Evolutionary conservation across 2,888 invertebrate genomes (phyloP).

Genomic region (Drosophila meridiana): DNA sequence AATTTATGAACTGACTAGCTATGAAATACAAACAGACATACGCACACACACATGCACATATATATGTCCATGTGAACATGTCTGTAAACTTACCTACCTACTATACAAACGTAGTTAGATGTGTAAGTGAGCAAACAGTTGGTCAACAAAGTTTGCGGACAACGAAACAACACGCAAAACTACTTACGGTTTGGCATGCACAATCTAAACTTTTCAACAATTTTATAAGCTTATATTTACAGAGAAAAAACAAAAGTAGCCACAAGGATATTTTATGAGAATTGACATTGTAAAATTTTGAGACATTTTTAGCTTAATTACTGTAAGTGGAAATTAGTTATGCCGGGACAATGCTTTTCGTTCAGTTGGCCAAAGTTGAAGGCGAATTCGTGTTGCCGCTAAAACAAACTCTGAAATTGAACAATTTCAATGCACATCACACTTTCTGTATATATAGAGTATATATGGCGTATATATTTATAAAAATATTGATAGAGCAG

Average conservation of each 20-base stretch:
- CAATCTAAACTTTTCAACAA: constrained; percentile 63
- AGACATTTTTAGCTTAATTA: constrained; percentile 7
- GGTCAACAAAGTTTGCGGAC: constrained; percentile 68
- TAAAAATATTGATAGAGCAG: neutral
- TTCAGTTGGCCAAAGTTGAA: neutral
- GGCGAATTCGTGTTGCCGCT: neutral
- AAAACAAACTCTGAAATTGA: neutral
- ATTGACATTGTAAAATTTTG: constrained; percentile 23
- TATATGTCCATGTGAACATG: constrained; percentile 4
- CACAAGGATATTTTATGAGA: constrained; percentile 10
- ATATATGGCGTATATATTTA: neutral
- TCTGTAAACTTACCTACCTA: constrained; percentile 14
- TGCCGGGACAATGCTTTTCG: neutral
- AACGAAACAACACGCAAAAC: constrained; percentile 70
- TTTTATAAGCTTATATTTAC: constrained; percentile 60
- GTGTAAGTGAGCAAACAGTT: constrained; percentile 58
- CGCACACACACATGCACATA: neutral
- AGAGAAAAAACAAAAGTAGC: constrained; percentile 11
- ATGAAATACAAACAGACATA: constrained; percentile 27
- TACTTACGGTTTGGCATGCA: constrained; percentile 61
- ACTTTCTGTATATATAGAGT: neutral
- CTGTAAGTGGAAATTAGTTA: constrained; percentile 5
- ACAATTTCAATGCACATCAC: neutral
- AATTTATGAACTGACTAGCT: constrained; percentile 46
- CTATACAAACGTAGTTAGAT: constrained; percentile 19